Evolutionary conservation across 2,113 vertebrate species (phyloP).

Genomic region (Himantopus leucocephalus): DNA sequence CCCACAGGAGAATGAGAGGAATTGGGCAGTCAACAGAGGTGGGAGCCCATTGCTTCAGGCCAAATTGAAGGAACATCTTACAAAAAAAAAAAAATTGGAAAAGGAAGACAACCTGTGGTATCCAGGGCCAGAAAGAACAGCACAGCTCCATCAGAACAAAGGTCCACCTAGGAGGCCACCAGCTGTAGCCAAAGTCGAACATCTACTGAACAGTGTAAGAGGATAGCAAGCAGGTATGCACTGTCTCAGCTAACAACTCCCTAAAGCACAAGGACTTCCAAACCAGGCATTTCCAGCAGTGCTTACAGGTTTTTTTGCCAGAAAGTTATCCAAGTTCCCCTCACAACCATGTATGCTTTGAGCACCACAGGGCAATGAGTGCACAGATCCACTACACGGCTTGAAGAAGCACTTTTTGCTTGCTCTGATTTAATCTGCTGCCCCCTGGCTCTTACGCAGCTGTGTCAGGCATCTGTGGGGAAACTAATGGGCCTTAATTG

Average conservation of each 20-base stretch:
- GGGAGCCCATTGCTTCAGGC: not conserved
- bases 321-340: not conserved
- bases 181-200: not conserved
- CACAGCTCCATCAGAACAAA: not conserved
- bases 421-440: not conserved
- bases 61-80: not conserved
- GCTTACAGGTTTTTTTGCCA: not conserved
- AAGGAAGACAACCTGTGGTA: not conserved
- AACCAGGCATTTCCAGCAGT: not conserved
- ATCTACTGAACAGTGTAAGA: not conserved
- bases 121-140: not conserved
- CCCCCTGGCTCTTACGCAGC: rapidly evolving
- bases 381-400: not conserved
- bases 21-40: not conserved
- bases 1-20: not conserved
- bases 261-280: not conserved
- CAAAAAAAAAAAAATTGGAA: not conserved
- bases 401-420: not conserved
- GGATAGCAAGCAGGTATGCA: not conserved
- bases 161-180: not conserved
- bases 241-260: not conserved
- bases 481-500: not conserved
- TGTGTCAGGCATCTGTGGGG: not conserved
- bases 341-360: rapidly evolving
- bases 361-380: rapidly evolving